phyloP scores from a whole-genome alignment of 2,888 invertebrate genomes.

The Volucella zonaria region DNA sequence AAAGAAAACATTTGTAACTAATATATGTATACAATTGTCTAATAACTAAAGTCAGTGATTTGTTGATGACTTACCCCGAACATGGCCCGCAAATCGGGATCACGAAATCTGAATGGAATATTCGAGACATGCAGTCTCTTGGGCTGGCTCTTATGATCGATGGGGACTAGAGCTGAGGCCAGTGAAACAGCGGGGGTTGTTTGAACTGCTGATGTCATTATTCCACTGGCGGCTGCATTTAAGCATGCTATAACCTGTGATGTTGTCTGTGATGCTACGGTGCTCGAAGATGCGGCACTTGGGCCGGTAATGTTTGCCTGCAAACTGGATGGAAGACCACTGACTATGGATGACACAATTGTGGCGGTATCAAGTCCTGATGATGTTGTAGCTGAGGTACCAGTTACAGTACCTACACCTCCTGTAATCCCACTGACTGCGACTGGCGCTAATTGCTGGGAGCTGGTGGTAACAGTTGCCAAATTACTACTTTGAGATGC shows the following conservation, averaged over 20 bases:
- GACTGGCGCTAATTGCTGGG: constrained; percentile 72
- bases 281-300: constrained; percentile 77
- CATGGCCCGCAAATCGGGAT: constrained; percentile 98
- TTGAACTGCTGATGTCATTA: constrained; percentile 81
- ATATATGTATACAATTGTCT: constrained; percentile 49
- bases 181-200: constrained; percentile 82
- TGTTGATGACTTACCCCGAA: constrained; percentile 92
- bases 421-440: constrained; percentile 60
- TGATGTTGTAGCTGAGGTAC: constrained; percentile 74
- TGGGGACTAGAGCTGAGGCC: constrained; percentile 84
- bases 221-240: constrained; percentile 80
- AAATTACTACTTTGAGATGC: constrained; percentile 77
- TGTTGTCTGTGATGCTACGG: constrained; percentile 77
- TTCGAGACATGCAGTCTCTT: constrained; percentile 99
- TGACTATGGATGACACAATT: constrained; percentile 76
- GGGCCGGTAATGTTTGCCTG: constrained; percentile 74
- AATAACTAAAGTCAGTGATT: constrained; percentile 43
- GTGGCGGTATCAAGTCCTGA: constrained; percentile 75
- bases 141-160: constrained; percentile 88
- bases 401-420: constrained; percentile 70
- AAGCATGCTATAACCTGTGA: constrained; percentile 81
- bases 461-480: constrained; percentile 58
- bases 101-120: constrained; percentile 99
- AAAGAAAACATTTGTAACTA: constrained; percentile 72
- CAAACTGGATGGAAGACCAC: constrained; percentile 75